Evolutionary conservation across 2,888 invertebrate genomes (phyloP).

Genomic region (Cyrtodaria siliqua): DNA sequence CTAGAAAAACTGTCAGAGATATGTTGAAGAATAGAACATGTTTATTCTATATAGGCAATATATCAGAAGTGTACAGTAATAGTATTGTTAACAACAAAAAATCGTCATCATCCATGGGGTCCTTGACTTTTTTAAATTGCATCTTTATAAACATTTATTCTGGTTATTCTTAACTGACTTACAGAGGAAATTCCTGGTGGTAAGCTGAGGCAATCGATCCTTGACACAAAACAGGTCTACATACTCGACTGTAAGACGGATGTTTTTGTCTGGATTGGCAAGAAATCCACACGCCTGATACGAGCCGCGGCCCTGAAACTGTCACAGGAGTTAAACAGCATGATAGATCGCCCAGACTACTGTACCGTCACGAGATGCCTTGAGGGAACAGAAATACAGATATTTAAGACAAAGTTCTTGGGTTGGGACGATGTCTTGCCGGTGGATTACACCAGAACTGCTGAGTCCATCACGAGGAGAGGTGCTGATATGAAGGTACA

Average conservation of each 20-base stretch:
- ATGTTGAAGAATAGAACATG: too few relatives aligned
- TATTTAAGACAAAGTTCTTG: conserved; percentile 98
- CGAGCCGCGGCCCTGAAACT: conserved; percentile 98
- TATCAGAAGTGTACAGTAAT: too few relatives aligned
- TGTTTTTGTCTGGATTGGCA: conserved; percentile 99
- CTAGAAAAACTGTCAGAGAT: too few relatives aligned
- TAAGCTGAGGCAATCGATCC: conserved; percentile 91
- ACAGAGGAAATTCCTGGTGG: conserved; percentile 83
- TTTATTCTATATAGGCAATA: too few relatives aligned
- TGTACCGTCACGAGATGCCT: conserved; percentile 95
- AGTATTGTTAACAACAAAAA: too few relatives aligned
- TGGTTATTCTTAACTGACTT: neutral
- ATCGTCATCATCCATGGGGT: too few relatives aligned
- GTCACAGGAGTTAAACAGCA: conserved; percentile 97
- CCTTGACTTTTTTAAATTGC: too few relatives aligned
- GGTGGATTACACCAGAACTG: conserved; percentile 99
- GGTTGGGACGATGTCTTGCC: conserved; percentile 99
- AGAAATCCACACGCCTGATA: conserved; percentile 97
- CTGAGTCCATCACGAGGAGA: conserved; percentile 97
- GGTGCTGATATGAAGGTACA: conserved; percentile 96
- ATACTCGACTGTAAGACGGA: conserved; percentile 97
- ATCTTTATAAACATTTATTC: too few relatives aligned
- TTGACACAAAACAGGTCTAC: conserved; percentile 97
- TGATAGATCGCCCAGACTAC: conserved; percentile 93
- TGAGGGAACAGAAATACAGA: conserved; percentile 91